Evolutionary conservation across 1,140 invertebrate genomes (phyloP), one percentile per base, ranked within the genome.

Genomic region (Zaprionus vittiger): DNA sequence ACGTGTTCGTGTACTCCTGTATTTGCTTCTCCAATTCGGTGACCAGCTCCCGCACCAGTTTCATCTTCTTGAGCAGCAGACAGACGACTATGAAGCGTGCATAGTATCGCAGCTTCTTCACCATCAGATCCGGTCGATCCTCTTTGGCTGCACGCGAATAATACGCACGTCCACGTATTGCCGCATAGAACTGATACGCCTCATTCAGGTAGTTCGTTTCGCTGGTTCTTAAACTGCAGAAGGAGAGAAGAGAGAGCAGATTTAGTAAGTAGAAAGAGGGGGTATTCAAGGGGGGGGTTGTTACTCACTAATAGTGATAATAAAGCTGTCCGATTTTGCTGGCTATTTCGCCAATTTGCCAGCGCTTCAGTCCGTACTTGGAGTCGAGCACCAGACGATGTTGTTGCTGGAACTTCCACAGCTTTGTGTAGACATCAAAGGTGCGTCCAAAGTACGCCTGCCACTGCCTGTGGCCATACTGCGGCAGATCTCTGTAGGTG

Each of bases 341-440:
- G 14, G 98, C 98, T 75, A 99, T 99, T 94, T 99, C 98, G 59
- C 98, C 98, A 84, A 99, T 99, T 94, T 99, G 98, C 98, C 98
- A 99, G 79, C 98, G 94, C 90, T 99, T 99, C 76, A 99, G 93
- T 20, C 97, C 97, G 94, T 99, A 99, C 93, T 99, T 99, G 75
- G 95, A 95, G 93, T 99, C 98, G 64, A 99, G 94, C 77, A 98
- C 95, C 93, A 95, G 96, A 93, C 98, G 95, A 94, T 99, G 98
- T 93, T 99, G 97, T 93, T 99, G 98, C 93, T 99, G 98, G 93
- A 98, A 99, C 93, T 99, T 99, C 98, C 98, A 99, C 54, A 99
- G 94, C 94, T 98, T 99, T 34, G 98, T 99, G 94, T 99, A 99
- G 62, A 99, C 97, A 94, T 99, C 98, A 94, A 99, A 99, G 59